A percentile compares a stretch with the other conserved stretches of the same genome.
These are phyloP conservation scores for Bactericera cockerelli DNA, from an alignment of 1,140 invertebrate species.

Conservation along the genomic window DNA sequence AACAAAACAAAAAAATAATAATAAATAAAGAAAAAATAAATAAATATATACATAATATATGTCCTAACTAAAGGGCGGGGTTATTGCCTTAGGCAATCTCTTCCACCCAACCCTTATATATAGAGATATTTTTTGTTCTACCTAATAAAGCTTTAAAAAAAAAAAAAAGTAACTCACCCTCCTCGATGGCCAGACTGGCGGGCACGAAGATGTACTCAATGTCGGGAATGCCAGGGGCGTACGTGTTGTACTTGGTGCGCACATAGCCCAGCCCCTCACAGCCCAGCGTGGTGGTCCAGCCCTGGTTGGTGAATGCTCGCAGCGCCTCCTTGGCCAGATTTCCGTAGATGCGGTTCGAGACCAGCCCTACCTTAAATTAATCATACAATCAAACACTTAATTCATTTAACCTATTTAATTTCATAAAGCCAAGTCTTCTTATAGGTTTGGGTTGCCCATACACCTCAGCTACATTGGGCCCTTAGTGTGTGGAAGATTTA, in stretches of 20 bases:
- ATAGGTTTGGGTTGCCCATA: too few species aligned
- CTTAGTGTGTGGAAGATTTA: too few species aligned
- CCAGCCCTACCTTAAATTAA: slow-evolving; percentile 48
- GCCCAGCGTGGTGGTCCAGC: slow-evolving; percentile 28
- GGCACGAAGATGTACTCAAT: slow-evolving; percentile 40
- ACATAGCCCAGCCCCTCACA: slow-evolving; percentile 47
- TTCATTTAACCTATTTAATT: slow-evolving; percentile 54
- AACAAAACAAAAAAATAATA: too few species aligned
- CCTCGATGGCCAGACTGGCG: slow-evolving; percentile 29
- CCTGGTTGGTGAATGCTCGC: slow-evolving; percentile 17
- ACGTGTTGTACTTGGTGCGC: slow-evolving; percentile 35
- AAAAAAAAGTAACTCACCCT: slow-evolving; percentile 25
- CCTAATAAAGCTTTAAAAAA: too few species aligned
- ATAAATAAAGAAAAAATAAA: too few species aligned
- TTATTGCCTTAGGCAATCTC: too few species aligned
- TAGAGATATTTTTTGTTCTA: too few species aligned
- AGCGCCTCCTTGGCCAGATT: slow-evolving; percentile 13
- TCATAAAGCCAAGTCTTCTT: too few species aligned
- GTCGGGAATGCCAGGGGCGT: slow-evolving; percentile 41
- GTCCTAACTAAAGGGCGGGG: too few species aligned
- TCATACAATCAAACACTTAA: slow-evolving; percentile 47
- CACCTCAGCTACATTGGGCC: too few species aligned
- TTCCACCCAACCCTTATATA: too few species aligned
- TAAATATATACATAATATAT: too few species aligned
- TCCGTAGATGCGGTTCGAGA: slow-evolving; percentile 34